These are phyloP conservation scores for Sardina pilchardus DNA, from an alignment of 2,113 vertebrate genomes.

Conservation along the genomic window DNA sequence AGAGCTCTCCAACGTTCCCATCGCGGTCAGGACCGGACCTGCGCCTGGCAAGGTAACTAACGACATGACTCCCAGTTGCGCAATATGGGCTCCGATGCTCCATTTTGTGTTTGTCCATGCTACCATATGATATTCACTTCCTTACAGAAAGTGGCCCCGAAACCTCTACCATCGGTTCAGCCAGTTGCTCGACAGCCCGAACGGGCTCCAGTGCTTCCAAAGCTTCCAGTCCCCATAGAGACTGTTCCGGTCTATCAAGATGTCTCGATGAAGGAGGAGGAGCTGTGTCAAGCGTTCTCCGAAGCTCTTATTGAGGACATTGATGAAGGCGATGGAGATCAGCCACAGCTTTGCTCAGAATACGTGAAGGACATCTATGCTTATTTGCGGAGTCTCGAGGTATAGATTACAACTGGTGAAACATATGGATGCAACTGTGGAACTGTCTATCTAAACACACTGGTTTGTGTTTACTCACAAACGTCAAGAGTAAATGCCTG, in stretches of 20 bases:
- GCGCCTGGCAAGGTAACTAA: slow-evolving; percentile 53
- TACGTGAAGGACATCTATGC: slow-evolving; percentile 91
- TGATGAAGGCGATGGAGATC: slow-evolving; percentile 77
- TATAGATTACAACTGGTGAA: slow-evolving; percentile 41
- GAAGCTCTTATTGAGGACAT: slow-evolving; percentile 81
- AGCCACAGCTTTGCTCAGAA: slow-evolving; percentile 87
- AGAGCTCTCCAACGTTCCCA: slow-evolving; percentile 66
- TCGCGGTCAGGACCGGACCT: slow-evolving; percentile 29
- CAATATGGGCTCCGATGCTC: too few species aligned
- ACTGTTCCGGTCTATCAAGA: slow-evolving; percentile 49
- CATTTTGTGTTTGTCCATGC: too few species aligned
- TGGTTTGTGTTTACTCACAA: too few species aligned
- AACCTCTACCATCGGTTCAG: too few species aligned
- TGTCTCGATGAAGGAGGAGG: slow-evolving; percentile 77
- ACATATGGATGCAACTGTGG: too few species aligned
- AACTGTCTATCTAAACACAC: too few species aligned
- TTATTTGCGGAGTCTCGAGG: slow-evolving; percentile 86
- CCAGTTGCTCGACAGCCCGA: slow-evolving; percentile 20
- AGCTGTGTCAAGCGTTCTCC: slow-evolving; percentile 89
- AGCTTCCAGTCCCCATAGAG: neutral
- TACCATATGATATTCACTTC: too few species aligned
- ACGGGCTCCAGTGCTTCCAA: slow-evolving; percentile 53
- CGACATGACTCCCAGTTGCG: too few species aligned
- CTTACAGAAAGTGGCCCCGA: too few species aligned
- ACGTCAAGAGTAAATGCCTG: too few species aligned